These are phyloP conservation scores for Pantelozetes paolii DNA, from an alignment of 2,888 invertebrate genomes.

Conservation along the genomic window DNA sequence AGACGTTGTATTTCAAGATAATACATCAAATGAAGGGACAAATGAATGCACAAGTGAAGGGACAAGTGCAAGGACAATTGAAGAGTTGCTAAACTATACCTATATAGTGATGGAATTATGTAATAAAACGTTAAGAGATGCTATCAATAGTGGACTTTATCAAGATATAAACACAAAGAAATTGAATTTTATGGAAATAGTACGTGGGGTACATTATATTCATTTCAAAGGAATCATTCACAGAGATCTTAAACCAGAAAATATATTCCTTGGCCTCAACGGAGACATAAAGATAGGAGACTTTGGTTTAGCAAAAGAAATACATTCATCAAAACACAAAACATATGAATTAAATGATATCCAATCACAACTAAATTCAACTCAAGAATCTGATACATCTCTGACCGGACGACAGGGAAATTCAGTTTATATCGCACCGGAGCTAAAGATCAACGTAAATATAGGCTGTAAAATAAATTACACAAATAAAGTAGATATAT, in stretches of 20 bases:
- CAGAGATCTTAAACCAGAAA: slow-evolving; percentile 62
- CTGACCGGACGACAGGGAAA: slow-evolving; percentile 68
- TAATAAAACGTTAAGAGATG: slow-evolving; percentile 76
- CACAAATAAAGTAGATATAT: slow-evolving; percentile 67
- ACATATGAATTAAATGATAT: not conserved
- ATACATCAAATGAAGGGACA: not conserved
- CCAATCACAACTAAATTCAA: not conserved
- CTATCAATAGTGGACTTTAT: slow-evolving; percentile 76
- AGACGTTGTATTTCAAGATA: slow-evolving; percentile 35
- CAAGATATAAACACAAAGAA: slow-evolving; percentile 74
- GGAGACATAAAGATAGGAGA: slow-evolving; percentile 98
- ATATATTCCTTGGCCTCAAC: slow-evolving; percentile 83
- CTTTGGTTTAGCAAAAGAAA: slow-evolving; percentile 84
- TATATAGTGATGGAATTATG: slow-evolving; percentile 89
- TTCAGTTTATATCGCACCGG: slow-evolving; percentile 90
- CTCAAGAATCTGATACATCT: slow-evolving; percentile 7
- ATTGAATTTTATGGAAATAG: slow-evolving; percentile 89
- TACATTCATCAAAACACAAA: slow-evolving; percentile 58
- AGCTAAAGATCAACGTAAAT: slow-evolving; percentile 58
- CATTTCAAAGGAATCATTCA: slow-evolving; percentile 63
- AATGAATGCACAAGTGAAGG: not conserved
- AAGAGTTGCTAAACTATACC: slow-evolving; percentile 51
- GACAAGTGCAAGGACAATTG: not conserved
- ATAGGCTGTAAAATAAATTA: slow-evolving; percentile 35
- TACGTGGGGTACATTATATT: slow-evolving; percentile 85